Percentiles rank a stretch among this genome's conserved stretches.
Conservation (phyloP, 2,888 invertebrate genomes). For the Tetragonisca angustula region DNA sequence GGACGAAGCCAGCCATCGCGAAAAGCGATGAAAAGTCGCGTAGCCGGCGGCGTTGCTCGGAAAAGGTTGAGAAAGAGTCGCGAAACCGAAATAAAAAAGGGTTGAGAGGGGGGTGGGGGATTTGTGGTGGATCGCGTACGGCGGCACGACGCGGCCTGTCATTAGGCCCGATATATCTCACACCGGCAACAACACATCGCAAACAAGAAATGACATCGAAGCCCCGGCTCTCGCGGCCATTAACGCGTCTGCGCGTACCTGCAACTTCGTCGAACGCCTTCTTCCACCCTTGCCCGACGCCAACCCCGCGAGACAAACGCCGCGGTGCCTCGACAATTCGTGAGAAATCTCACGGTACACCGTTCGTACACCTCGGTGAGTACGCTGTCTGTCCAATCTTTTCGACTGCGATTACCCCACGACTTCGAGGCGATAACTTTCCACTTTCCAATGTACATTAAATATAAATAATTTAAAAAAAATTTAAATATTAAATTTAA, state of each 20-base stretch:
- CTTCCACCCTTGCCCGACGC: slow-evolving; percentile 53
- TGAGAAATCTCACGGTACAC: slow-evolving; percentile 8
- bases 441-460: no score
- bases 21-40: slow-evolving; percentile 21
- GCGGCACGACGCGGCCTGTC: slow-evolving; percentile 72
- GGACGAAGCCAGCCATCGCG: neutral
- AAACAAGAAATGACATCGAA: slow-evolving; percentile 76
- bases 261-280: slow-evolving; percentile 58
- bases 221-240: slow-evolving; percentile 69
- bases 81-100: slow-evolving; percentile 34
- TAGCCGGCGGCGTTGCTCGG: neutral
- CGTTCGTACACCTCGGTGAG: neutral
- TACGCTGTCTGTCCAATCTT: neutral
- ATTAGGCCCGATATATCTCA: slow-evolving; percentile 77
- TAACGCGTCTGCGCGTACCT: slow-evolving; percentile 76
- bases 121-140: slow-evolving; percentile 55
- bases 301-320: slow-evolving; percentile 52
- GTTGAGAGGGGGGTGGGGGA: neutral
- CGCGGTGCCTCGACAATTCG: slow-evolving; percentile 60
- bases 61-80: slow-evolving; percentile 19
- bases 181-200: slow-evolving; percentile 69
- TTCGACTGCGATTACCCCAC: neutral
- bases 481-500: no score
- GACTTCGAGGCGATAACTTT: neutral
- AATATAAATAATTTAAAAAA: no score